phyloP scores from a whole-genome alignment of 1,140 invertebrate genomes.

The Scylla paramamosain region DNA sequence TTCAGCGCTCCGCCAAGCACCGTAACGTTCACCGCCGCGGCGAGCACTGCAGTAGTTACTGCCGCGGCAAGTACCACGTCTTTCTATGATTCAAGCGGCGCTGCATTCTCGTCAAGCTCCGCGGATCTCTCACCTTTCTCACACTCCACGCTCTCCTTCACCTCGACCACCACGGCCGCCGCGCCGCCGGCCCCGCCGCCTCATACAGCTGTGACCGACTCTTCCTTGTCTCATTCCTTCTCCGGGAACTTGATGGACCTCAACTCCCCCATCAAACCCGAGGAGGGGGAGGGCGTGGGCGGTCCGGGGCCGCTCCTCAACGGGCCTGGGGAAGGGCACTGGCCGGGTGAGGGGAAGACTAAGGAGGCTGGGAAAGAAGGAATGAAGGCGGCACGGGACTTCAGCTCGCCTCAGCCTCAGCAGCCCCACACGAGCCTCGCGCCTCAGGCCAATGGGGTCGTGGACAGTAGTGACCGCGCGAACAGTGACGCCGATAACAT shows the following conservation, averaged over 20 bases:
- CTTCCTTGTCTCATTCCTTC: neutral
- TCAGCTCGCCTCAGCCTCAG: neutral
- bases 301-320: neutral
- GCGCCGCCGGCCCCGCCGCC: neutral
- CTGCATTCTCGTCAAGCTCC: neutral
- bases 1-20: neutral
- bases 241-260: slow-evolving; percentile 25
- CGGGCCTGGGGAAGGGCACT: neutral
- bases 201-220: neutral
- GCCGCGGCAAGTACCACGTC: neutral
- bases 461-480: neutral
- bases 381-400: neutral
- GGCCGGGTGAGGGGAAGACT: neutral
- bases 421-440: neutral
- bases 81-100: neutral
- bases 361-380: neutral
- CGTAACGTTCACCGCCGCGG: neutral
- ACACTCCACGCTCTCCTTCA: neutral
- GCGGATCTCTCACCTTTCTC: neutral
- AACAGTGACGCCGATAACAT: slow-evolving; percentile 17
- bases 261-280: neutral
- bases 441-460: neutral
- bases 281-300: neutral
- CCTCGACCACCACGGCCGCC: neutral
- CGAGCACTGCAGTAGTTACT: neutral